A percentile compares a stretch with the other conserved stretches of the same genome.
phyloP scores from a whole-genome alignment of 2,113 vertebrate genomes.

The Lepus europaeus region DNA sequence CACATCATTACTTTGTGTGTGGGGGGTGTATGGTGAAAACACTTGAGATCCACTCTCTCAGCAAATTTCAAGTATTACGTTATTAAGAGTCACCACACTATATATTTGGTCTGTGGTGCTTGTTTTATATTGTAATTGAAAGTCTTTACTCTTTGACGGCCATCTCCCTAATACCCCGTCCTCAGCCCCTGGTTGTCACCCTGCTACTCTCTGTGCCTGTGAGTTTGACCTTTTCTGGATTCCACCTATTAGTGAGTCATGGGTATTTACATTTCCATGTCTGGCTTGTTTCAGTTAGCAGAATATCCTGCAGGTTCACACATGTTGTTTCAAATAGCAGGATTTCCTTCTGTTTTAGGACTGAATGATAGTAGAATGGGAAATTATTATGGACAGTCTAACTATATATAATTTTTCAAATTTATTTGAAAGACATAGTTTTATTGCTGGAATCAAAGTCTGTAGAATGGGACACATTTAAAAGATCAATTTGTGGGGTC shows the following conservation, averaged over 20 bases:
- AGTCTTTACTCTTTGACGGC: background rate
- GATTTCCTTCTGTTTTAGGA: background rate
- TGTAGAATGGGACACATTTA: background rate
- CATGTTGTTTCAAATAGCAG: background rate
- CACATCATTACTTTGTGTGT: background rate
- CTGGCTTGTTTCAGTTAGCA: background rate
- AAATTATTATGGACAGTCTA: background rate
- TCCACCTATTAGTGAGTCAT: background rate
- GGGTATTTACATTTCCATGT: background rate
- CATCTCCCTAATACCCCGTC: background rate
- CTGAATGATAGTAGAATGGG: background rate
- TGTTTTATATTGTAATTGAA: background rate
- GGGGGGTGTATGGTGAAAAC: background rate
- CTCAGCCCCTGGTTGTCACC: background rate
- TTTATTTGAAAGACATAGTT: conserved; percentile 39
- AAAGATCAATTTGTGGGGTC: background rate
- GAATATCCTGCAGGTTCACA: background rate
- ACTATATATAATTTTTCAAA: conserved; percentile 6
- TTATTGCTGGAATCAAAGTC: conserved; percentile 13
- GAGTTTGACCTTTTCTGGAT: background rate
- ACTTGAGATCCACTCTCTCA: background rate
- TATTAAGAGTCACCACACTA: background rate
- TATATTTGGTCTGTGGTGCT: background rate
- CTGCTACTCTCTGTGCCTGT: background rate
- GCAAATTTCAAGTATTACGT: background rate